A percentile compares a stretch with the other conserved stretches of the same genome.
Conservation (phyloP, 2,888 invertebrate species). For the Belgica antarctica region DNA sequence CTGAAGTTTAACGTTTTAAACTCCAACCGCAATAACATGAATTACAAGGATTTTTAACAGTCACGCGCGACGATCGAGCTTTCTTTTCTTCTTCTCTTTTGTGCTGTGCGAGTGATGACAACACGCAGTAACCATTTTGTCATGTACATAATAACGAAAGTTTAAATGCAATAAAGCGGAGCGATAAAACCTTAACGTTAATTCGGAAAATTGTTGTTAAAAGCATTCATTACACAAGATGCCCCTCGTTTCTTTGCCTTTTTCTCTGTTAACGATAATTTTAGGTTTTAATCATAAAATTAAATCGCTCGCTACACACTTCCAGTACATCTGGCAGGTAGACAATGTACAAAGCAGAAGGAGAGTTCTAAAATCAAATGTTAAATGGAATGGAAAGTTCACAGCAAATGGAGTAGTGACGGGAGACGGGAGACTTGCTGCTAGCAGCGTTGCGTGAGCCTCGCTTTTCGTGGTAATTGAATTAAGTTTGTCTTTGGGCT, state of each 20-base stretch:
- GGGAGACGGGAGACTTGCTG: too few relatives aligned
- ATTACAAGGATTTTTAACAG: neutral
- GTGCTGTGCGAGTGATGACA: neutral
- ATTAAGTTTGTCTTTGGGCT: too few relatives aligned
- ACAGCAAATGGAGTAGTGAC: too few relatives aligned
- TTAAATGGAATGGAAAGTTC: too few relatives aligned
- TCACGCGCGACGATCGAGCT: neutral
- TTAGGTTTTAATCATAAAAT: constrained; percentile 13
- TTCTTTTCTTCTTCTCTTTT: neutral
- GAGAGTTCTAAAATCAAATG: neutral
- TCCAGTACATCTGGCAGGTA: neutral
- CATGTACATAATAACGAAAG: constrained; percentile 1
- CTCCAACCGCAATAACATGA: constrained; percentile 8
- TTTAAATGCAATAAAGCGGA: neutral
- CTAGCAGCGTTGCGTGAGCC: too few relatives aligned
- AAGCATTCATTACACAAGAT: neutral
- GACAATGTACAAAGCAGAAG: neutral
- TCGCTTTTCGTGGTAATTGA: too few relatives aligned
- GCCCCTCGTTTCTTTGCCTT: neutral
- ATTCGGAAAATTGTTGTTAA: neutral
- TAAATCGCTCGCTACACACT: neutral
- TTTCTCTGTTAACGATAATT: constrained; percentile 20
- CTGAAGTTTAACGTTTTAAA: constrained; percentile 41
- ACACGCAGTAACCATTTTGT: constrained; percentile 18
- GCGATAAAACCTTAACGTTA: constrained; percentile 1